A percentile compares a stretch with the other conserved stretches of the same genome.
phyloP scores from a whole-genome alignment of 2,113 vertebrate genomes.

The Nyctereutes procyonoides region DNA sequence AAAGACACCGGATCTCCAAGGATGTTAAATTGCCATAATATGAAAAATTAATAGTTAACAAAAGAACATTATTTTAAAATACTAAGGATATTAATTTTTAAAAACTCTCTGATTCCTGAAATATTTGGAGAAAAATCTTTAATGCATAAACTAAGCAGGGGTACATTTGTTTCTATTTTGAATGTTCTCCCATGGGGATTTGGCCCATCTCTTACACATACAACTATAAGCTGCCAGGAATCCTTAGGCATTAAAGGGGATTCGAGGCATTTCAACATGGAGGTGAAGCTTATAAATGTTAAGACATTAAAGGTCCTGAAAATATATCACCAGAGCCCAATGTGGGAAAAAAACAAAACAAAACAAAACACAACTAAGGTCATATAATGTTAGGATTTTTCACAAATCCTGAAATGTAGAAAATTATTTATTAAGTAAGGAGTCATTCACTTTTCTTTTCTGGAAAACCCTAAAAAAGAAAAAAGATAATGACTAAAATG shows the following conservation, averaged over 20 bases:
- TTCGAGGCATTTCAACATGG: background rate
- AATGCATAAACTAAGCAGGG: slow-evolving; percentile 72
- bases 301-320: background rate
- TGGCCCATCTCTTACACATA: slow-evolving; percentile 68
- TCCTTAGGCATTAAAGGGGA: slow-evolving; percentile 52
- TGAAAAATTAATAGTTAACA: slow-evolving; percentile 72
- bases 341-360: background rate
- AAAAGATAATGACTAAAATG: background rate
- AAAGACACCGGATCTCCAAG: slow-evolving; percentile 47
- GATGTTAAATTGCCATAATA: slow-evolving; percentile 70
- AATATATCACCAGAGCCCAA: background rate
- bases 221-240: slow-evolving; percentile 62
- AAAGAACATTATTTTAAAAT: slow-evolving; percentile 71
- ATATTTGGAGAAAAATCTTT: slow-evolving; percentile 79
- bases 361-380: background rate
- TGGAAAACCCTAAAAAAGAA: background rate
- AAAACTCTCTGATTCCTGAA: slow-evolving; percentile 64
- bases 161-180: slow-evolving; percentile 70
- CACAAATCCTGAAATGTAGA: background rate
- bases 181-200: slow-evolving; percentile 62
- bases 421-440: slow-evolving; percentile 16
- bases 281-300: background rate
- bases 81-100: slow-evolving; percentile 73
- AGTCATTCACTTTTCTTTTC: background rate
- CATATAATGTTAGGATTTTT: background rate